These are phyloP conservation scores for Drosophila sechellia DNA, from an alignment of 1,140 invertebrate species.

Conservation along the genomic window DNA sequence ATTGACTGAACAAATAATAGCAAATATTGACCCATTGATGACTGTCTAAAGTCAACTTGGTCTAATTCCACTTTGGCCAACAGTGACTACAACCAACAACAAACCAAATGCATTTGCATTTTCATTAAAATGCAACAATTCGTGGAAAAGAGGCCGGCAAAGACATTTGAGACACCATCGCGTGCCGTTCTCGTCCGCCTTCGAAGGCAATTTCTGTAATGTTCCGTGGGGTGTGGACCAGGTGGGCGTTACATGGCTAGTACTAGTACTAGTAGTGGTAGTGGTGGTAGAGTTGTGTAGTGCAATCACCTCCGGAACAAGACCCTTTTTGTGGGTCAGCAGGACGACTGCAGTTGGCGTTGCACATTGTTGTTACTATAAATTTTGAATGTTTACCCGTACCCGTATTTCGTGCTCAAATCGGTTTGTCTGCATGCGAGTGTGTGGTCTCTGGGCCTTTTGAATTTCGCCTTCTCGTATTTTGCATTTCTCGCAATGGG, in stretches of 20 bases:
- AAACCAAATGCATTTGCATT: slow-evolving; percentile 23
- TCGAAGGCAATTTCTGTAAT: slow-evolving; percentile 33
- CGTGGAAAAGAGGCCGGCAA: slow-evolving; percentile 33
- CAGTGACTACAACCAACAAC: slow-evolving; percentile 24
- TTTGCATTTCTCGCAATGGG: slow-evolving; percentile 58
- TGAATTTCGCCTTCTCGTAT: neutral
- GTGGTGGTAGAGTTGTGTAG: slow-evolving; percentile 3
- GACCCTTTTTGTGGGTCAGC: slow-evolving; percentile 64
- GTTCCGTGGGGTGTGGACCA: neutral
- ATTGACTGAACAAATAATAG: slow-evolving; percentile 18
- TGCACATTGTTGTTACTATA: slow-evolving; percentile 47
- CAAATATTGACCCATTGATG: slow-evolving; percentile 44
- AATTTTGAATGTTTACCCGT: slow-evolving; percentile 71
- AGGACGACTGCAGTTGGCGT: slow-evolving; percentile 48
- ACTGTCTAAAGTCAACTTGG: slow-evolving; percentile 28
- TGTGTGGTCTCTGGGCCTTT: slow-evolving; percentile 11
- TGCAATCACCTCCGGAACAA: slow-evolving; percentile 61
- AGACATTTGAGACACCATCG: slow-evolving; percentile 48
- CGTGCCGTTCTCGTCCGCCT: slow-evolving; percentile 15
- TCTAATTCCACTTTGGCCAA: slow-evolving; percentile 13
- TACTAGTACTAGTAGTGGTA: too few species aligned
- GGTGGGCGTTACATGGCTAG: neutral
- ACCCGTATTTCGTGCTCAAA: slow-evolving; percentile 45
- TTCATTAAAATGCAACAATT: slow-evolving; percentile 39
- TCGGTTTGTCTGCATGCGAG: slow-evolving; percentile 36